Evolutionary conservation across 2,113 vertebrate species (phyloP).

Genomic region (Motacilla tschutschensis): DNA sequence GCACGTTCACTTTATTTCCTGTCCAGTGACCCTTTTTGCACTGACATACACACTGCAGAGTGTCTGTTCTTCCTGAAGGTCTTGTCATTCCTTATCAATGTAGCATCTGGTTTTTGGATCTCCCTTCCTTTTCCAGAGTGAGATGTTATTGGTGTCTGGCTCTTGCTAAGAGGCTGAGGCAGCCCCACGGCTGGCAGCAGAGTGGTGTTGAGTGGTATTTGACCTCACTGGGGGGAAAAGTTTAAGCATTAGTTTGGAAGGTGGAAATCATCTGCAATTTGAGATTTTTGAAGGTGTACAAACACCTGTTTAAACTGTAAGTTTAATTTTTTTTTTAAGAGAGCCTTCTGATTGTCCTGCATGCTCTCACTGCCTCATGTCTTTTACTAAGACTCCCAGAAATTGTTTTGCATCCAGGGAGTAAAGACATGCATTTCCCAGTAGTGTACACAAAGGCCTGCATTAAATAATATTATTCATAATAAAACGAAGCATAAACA

Average conservation of each 20-base stretch:
- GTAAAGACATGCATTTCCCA: not conserved
- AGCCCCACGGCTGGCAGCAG: not conserved
- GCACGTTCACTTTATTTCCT: constrained; percentile 46
- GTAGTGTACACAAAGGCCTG: not conserved
- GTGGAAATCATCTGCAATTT: not conserved
- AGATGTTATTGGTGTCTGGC: constrained; percentile 25
- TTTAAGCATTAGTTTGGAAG: not conserved
- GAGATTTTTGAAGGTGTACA: not conserved
- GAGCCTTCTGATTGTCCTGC: not conserved
- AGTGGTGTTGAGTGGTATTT: not conserved
- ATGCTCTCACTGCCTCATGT: not conserved
- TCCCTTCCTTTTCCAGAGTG: constrained; percentile 40
- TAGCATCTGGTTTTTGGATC: constrained; percentile 54
- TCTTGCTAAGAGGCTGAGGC: constrained; percentile 23
- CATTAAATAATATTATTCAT: not conserved
- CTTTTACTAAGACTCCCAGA: not conserved
- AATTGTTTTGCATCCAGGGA: not conserved
- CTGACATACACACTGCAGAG: constrained; percentile 42
- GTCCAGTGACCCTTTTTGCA: constrained; percentile 50
- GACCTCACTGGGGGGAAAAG: not conserved
- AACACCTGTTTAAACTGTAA: not conserved
- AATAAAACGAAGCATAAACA: not conserved
- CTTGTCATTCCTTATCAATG: constrained; percentile 46
- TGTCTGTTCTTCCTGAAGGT: constrained; percentile 54
- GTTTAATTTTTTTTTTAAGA: not conserved